phyloP scores from a whole-genome alignment of 2,888 invertebrate species.

The Tridacna crocea region DNA sequence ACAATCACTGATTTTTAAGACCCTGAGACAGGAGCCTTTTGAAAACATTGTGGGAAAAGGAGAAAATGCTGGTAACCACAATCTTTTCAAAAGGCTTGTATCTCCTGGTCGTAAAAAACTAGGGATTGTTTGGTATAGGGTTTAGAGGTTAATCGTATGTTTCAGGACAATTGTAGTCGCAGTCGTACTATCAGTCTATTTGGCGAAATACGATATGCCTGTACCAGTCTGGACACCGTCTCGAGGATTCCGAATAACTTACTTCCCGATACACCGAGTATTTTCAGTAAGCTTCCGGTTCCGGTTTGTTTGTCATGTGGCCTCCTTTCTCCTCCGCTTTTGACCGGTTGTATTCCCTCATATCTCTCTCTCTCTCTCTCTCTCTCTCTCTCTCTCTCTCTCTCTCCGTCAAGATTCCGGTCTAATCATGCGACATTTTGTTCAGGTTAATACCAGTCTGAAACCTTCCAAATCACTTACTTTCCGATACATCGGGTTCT shows the following conservation, averaged over 20 bases:
- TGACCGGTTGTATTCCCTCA: too few relatives aligned
- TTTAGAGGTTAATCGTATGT: too few relatives aligned
- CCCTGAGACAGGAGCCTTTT: too few relatives aligned
- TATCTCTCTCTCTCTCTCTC: neutral
- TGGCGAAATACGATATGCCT: conserved; percentile 59
- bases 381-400: neutral
- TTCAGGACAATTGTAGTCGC: conserved; percentile 50
- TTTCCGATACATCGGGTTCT: too few relatives aligned
- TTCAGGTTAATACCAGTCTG: neutral
- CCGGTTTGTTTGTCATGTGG: neutral
- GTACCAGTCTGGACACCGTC: conserved; percentile 61
- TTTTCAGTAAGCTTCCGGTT: conserved; percentile 53
- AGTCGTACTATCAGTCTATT: conserved; percentile 56
- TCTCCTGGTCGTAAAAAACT: too few relatives aligned
- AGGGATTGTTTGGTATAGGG: too few relatives aligned
- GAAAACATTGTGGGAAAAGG: too few relatives aligned
- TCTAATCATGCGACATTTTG: neutral
- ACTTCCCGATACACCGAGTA: conserved; percentile 62
- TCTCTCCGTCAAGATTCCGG: neutral
- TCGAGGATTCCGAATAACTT: conserved; percentile 55
- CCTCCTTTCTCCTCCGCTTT: neutral
- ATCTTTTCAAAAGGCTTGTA: too few relatives aligned
- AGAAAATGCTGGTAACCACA: too few relatives aligned
- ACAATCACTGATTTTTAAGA: too few relatives aligned
- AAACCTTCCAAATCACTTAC: too few relatives aligned